Evolutionary conservation across 2,888 invertebrate genomes (phyloP).

Genomic region (Brachyopa scutellaris): DNA sequence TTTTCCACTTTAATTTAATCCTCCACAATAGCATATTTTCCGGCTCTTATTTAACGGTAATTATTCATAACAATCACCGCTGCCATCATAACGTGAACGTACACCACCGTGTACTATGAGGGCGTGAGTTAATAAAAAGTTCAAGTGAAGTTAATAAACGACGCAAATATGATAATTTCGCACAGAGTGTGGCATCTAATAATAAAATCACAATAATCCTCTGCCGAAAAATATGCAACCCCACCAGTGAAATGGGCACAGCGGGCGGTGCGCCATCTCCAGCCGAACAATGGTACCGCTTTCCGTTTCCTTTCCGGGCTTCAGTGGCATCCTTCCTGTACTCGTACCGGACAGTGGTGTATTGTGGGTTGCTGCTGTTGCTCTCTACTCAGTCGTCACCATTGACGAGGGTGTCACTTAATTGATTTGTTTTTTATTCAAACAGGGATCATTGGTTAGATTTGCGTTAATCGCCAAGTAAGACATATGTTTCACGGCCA

Average conservation of each 20-base stretch:
- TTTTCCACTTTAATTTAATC: conserved; percentile 56
- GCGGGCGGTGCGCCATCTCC: conserved; percentile 60
- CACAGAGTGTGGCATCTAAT: conserved; percentile 82
- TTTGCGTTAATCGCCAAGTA: conserved; percentile 76
- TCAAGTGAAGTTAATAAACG: conserved; percentile 82
- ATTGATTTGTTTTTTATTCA: conserved; percentile 82
- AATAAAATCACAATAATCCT: conserved; percentile 82
- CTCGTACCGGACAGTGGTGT: conserved; percentile 70
- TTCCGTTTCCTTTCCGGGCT: conserved; percentile 67
- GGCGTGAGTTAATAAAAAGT: conserved; percentile 74
- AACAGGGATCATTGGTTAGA: conserved; percentile 78
- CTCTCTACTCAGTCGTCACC: conserved; percentile 55
- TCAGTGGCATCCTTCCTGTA: conserved; percentile 80
- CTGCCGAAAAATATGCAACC: conserved; percentile 72
- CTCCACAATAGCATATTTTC: conserved; percentile 35
- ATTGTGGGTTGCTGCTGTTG: conserved; percentile 45
- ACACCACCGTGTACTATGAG: conserved; percentile 19
- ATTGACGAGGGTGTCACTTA: conserved; percentile 74
- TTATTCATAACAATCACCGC: conserved; percentile 68
- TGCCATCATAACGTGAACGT: conserved; percentile 45
- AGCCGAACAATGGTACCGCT: conserved; percentile 63
- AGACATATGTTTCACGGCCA: conserved; percentile 72
- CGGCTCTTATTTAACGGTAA: conserved; percentile 51
- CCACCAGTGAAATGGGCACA: conserved; percentile 71
- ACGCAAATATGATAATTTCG: conserved; percentile 82